Base-by-base conservation (phyloP, 2,888 invertebrate species). In the Caenorhabditis sp. region DNA sequence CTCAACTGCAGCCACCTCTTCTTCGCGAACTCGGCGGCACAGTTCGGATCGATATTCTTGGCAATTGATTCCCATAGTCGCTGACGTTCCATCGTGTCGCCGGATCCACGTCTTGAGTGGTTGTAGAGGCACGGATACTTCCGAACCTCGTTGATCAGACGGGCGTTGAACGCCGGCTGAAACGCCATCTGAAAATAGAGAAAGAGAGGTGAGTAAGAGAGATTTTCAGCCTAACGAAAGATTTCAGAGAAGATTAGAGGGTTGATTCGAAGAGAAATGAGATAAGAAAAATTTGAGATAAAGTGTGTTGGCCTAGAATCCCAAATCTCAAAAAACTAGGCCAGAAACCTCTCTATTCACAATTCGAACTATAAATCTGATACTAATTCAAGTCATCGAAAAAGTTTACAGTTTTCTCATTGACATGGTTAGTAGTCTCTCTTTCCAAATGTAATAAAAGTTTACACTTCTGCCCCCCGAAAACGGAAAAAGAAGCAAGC, bases 11-110 rank as follows among this genome's bases (percentile, higher is more conserved):
- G 81, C 91, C 91, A 91, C 54, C 91, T 80, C 38, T 90, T 90
- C 61, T 91, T 91, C 5, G 91, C 91, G 68, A 91, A 91, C 83
- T 91, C 91, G 7, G 90, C 90, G 86, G 88, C 85, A 64, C 91
- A 89, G 47, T 86, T 88, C 47, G 85, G 83, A 73, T 90, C 91
- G 54, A 91, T 90, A 8, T 86, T 76, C 8, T 74, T 73, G n/a
- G 91, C 90, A 19, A 91, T 91, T n/a, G 79, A 77, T 38, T 91
- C 90, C 91, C 91, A 91, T 14, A 91, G 88, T 38, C 86, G 69
- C 54, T 89, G 90, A 24, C 91, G 61, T 74, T 91, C 90, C 35
- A 73, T 84, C 10, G 87, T 83, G 58, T 90, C 90, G 35, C 88
- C 88, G 59, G 83, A 86, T 31, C 85, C 85, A n/a, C 90, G 84